A percentile compares a stretch with the other conserved stretches of the same genome.
phyloP scores from a whole-genome alignment of 1,140 invertebrate species.

The Drosophila trapezifrons region DNA sequence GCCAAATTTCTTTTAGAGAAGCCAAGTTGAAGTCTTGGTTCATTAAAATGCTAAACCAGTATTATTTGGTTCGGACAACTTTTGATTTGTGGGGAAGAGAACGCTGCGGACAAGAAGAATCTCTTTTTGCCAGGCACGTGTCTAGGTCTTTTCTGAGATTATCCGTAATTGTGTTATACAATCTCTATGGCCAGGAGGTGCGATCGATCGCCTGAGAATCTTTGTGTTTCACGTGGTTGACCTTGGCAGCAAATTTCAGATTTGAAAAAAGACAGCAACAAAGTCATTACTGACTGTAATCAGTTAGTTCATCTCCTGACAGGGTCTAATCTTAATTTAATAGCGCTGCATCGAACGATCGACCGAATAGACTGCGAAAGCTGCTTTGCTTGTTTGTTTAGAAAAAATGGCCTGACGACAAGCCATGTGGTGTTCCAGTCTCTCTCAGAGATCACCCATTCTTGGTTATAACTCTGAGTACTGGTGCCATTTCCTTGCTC shows the following conservation, averaged over 20 bases:
- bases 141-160: not conserved
- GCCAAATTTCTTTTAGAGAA: not conserved
- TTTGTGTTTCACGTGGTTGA: not conserved
- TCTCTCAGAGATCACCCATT: not conserved
- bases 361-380: not conserved
- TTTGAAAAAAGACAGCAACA: conserved; percentile 4
- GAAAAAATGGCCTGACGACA: conserved; percentile 15
- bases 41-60: conserved; percentile 22
- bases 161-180: not conserved
- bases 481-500: not conserved
- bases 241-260: conserved; percentile 11
- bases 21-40: not conserved
- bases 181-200: not conserved
- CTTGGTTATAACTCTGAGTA: no score
- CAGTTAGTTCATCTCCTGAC: conserved; percentile 27
- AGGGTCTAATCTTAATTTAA: conserved; percentile 1
- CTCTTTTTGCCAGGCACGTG: conserved; percentile 2
- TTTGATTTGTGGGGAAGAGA: conserved; percentile 7
- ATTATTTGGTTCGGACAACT: conserved; percentile 8
- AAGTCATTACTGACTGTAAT: conserved; percentile 21
- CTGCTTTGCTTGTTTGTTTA: not conserved
- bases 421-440: not conserved
- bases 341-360: conserved; percentile 21
- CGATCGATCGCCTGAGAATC: not conserved
- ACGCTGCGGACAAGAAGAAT: not conserved